phyloP scores from a whole-genome alignment of 1,140 invertebrate species.

The Stegodyphus mimosarum region DNA sequence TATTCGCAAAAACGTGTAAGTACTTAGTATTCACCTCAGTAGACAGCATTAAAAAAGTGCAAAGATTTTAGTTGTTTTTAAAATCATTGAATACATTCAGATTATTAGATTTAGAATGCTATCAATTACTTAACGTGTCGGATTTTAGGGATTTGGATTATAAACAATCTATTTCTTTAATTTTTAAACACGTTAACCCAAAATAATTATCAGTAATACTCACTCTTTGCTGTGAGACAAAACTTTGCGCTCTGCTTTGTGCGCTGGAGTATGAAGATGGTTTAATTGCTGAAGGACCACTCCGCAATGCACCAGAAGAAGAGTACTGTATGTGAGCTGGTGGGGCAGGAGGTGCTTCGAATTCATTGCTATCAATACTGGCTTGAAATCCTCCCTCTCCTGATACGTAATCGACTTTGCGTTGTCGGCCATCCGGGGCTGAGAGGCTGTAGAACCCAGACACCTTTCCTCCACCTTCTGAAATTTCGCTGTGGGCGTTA shows the following conservation, averaged over 20 bases:
- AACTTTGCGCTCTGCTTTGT: neutral
- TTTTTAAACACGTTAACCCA: no score
- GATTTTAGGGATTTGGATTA: no score
- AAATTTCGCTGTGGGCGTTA: conserved; percentile 27
- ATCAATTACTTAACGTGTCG: no score
- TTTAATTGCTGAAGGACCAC: no score
- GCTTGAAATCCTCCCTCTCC: conserved; percentile 53
- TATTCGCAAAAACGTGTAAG: no score
- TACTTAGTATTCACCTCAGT: no score
- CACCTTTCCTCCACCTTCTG: conserved; percentile 46
- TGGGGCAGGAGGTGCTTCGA: conserved; percentile 53
- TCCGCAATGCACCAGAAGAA: neutral
- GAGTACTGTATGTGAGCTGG: conserved; percentile 46
- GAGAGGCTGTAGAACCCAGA: conserved; percentile 52
- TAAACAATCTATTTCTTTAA: no score
- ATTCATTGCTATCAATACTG: conserved; percentile 57
- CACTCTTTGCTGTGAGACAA: neutral
- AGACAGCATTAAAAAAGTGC: no score
- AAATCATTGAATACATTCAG: no score
- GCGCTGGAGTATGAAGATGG: no score
- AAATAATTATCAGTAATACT: neutral
- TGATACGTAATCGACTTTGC: conserved; percentile 56
- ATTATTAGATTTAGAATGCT: no score
- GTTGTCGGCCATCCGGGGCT: conserved; percentile 26
- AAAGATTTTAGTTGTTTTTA: no score